Evolutionary conservation across 2,888 invertebrate species (phyloP), one percentile per base, ranked within the genome.

Genomic region (Caenorhabditis angaria): DNA sequence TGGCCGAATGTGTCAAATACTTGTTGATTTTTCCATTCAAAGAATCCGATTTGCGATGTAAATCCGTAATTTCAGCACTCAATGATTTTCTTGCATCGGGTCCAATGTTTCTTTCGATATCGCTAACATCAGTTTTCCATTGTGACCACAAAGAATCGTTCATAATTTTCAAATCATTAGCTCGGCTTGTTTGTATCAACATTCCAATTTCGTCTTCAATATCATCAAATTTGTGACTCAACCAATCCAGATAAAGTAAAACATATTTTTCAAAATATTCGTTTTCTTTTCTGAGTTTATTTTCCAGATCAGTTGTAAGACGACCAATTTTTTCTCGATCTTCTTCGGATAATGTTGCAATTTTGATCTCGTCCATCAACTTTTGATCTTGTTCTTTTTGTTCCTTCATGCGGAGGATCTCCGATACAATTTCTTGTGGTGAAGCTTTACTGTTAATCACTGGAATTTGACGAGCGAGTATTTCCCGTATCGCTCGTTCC

Each of bases 281-380:
- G 47, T 62, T 70, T 20, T 64, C 61, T 61, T 63, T 61, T 22
- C 62, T 60, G 53, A 70, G 67, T 41, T 61, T 65, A 50, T 29
- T 54, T 47, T 61, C 59, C 54, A 67, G 68, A 22, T 73, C 65
- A n/a, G 68, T 71, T 47, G 71, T 64, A 54, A 78, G 51, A 4
- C 59, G 59, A 24, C 58, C 62, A 27, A 78, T 66, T 51, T 61
- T 69, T 47, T 60, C 65, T 10, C 60, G 69, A 28, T 78, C 62
- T 50, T 66, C 70, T 20, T 76, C 69, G 28, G 54, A 68, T 58
- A 69, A 50, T 28, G 55, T 70, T 14, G 65, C 60, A 61, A 74
- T 71, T 61, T 77, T 71, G 35, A 81, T 69, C 62, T 81, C 79
- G 65, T 79, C 81, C 61, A 79, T 70, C n/a, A 73, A 62, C 57